Evolutionary conservation across 2,888 invertebrate species (phyloP).

Genomic region (Ernsta delagoae): DNA sequence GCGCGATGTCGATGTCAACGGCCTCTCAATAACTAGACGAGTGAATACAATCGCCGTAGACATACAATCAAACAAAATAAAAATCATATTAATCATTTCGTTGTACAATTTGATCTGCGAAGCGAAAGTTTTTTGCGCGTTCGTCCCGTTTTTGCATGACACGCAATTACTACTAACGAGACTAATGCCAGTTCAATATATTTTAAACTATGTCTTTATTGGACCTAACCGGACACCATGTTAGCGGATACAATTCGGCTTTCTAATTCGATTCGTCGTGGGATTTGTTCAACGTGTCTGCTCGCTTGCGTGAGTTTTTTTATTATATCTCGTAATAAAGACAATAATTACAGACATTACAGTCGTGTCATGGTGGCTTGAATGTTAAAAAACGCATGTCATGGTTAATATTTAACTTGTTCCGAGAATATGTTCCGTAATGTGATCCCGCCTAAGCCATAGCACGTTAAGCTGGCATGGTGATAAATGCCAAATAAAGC

Average conservation of each 20-base stretch:
- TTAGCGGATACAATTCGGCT: slow-evolving; percentile 66
- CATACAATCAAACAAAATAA: slow-evolving; percentile 73
- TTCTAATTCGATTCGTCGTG: slow-evolving; percentile 74
- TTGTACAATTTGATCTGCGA: slow-evolving; percentile 57
- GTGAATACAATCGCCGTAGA: slow-evolving; percentile 54
- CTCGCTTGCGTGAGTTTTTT: slow-evolving; percentile 44
- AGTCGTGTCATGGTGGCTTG: slow-evolving; percentile 59
- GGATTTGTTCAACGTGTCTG: slow-evolving; percentile 47
- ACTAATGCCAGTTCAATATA: slow-evolving; percentile 64
- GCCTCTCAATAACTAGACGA: slow-evolving; percentile 56
- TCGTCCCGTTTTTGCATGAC: slow-evolving; percentile 65
- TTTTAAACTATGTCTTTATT: slow-evolving; percentile 59
- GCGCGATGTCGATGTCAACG: slow-evolving; percentile 74
- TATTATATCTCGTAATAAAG: slow-evolving; percentile 66
- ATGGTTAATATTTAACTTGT: slow-evolving; percentile 44
- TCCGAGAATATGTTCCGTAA: slow-evolving; percentile 48
- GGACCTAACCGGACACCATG: slow-evolving; percentile 53
- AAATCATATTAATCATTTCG: slow-evolving; percentile 70
- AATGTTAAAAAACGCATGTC: slow-evolving; percentile 57
- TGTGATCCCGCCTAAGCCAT: not conserved
- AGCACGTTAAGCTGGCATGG: not conserved
- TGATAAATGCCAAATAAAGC: slow-evolving; percentile 6
- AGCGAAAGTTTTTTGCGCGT: slow-evolving; percentile 60
- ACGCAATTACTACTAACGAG: slow-evolving; percentile 72
- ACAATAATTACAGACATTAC: slow-evolving; percentile 68